phyloP scores from a whole-genome alignment of 64 coral and sea anemone species.

The Dendronephthya gigantea region DNA sequence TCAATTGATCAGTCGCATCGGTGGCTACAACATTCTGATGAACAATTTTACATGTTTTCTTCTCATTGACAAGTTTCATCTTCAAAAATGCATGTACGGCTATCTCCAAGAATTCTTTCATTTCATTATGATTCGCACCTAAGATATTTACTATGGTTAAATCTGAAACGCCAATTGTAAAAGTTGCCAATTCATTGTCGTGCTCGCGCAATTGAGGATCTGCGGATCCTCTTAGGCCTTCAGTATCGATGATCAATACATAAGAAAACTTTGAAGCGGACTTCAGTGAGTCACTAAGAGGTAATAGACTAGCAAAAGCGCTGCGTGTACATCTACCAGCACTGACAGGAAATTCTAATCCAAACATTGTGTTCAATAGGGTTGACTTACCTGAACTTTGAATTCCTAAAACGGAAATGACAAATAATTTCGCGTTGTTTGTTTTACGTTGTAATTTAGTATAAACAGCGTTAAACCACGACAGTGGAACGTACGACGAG shows the following conservation, averaged over 20 bases:
- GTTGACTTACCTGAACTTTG: not conserved
- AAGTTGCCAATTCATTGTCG: not conserved
- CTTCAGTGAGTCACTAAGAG: not conserved
- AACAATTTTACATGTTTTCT: not conserved
- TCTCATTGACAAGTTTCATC: not conserved
- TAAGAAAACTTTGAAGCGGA: not conserved
- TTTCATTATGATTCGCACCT: not conserved
- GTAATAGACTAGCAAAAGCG: not conserved
- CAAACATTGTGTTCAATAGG: not conserved
- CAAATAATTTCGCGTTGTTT: not conserved
- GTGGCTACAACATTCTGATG: not conserved
- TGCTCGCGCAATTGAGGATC: not conserved
- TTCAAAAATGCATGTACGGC: not conserved
- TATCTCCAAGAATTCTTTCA: not conserved
- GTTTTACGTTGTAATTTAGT: not conserved
- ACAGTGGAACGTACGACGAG: not conserved
- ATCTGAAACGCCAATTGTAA: not conserved
- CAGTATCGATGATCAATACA: not conserved
- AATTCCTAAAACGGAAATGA: not conserved
- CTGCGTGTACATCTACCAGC: not conserved
- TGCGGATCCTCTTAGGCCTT: not conserved
- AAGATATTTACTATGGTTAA: not conserved
- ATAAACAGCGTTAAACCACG: not conserved
- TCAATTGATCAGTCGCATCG: not conserved
- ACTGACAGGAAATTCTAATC: not conserved